Base-by-base conservation (phyloP, 2,797 vertebrate genomes). In the Hyperoplus lanceolatus region DNA sequence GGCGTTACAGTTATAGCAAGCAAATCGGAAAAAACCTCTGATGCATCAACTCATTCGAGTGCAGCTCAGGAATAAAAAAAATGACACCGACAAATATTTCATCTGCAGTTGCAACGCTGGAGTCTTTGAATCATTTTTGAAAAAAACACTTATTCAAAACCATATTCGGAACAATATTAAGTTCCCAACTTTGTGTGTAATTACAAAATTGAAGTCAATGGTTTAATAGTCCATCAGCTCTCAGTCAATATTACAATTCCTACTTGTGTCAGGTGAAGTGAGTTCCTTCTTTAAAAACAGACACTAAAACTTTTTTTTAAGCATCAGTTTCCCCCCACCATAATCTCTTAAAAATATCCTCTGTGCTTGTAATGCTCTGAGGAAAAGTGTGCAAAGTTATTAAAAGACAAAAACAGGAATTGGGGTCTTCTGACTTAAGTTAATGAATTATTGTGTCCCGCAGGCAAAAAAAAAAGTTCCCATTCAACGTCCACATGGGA, bases 401-500 rank as follows among this genome's bases (percentile, higher is more conserved):
- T 90, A 92, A 95, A 95, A 94, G 90, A 90, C 86, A 91, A 92
- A 90, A 92, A 86, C 74, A 91, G 92, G 87, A 87, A 93, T 81
- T 77, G 77, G 55, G 45, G 36, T 85, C 67, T 73, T 82, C 81
- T 75, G 84, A 87, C 78, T 87, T 76, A 42, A 83, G 76, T 81
- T 66, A 84, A 86, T 69, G 38, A 83, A 71, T 85, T 49, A 55
- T 56, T 76, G 59, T 53, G 39, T 88, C 86, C 76, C 18, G 4
- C 68, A 83, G 63, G 72, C 83, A 70, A 68, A 78, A 77, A 76
- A 77, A 15, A 1, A 18, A 4, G 67, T 65, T 75, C 43, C 55
- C 63, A 5, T 59, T 80, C 46, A 56, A 55, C 60, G 70, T 80
- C 86, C 64, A 56, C 51, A 36, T 54, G 42, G 70, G 82, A 66